A percentile compares a stretch with the other conserved stretches of the same genome.
Conservation (phyloP, 2,797 vertebrate species). For the Threskiornis aethiopicus region DNA sequence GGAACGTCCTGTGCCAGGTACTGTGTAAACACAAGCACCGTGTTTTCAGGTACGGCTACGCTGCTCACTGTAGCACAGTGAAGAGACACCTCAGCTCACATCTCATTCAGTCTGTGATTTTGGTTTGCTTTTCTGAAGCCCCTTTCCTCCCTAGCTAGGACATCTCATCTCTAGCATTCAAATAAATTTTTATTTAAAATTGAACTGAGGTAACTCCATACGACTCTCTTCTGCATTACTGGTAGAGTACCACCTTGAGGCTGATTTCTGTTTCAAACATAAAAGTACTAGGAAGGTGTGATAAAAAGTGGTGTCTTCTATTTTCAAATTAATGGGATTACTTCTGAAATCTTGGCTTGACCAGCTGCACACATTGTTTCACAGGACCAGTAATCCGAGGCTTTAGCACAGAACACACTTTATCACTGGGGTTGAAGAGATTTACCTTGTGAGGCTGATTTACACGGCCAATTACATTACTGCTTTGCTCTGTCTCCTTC, state of each 20-base stretch:
- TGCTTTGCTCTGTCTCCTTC: constrained; percentile 26
- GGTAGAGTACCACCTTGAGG: background rate
- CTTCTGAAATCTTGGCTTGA: background rate
- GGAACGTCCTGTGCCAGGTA: background rate
- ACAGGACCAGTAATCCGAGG: constrained; percentile 56
- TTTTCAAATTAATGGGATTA: constrained; percentile 55
- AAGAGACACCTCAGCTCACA: background rate
- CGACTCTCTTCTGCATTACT: background rate
- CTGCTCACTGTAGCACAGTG: background rate
- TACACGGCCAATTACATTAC: constrained; percentile 50
- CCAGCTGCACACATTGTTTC: constrained; percentile 49
- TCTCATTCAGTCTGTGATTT: background rate
- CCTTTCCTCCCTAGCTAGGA: background rate
- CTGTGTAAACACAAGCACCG: background rate
- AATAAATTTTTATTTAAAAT: background rate
- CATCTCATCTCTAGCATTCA: background rate
- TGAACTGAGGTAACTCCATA: background rate
- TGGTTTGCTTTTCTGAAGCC: background rate
- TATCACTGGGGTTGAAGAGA: constrained; percentile 59
- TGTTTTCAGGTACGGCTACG: background rate
- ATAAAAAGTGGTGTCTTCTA: background rate
- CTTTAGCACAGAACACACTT: constrained; percentile 50
- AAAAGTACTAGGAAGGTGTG: background rate
- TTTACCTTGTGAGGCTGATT: constrained; percentile 58
- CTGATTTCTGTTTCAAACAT: background rate